Evolutionary conservation across 2,888 invertebrate species (phyloP).

Genomic region (Drosophila conformis): DNA sequence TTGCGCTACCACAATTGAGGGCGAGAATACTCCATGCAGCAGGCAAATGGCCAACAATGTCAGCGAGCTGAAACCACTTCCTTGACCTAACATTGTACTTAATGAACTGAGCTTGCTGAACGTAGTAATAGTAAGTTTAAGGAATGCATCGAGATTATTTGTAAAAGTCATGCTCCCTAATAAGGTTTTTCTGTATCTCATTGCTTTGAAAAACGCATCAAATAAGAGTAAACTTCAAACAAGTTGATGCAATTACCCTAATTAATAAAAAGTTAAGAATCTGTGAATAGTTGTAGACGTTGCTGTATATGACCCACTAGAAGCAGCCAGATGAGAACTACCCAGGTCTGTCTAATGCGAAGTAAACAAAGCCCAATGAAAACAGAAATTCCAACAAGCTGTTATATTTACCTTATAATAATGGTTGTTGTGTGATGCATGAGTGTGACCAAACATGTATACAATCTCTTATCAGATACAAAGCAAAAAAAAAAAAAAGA

Average conservation of each 20-base stretch:
- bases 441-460: too few species aligned
- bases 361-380: too few species aligned
- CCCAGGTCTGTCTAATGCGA: too few species aligned
- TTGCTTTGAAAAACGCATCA: not conserved
- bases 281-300: too few species aligned
- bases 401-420: too few species aligned
- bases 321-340: too few species aligned
- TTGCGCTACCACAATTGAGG: not conserved
- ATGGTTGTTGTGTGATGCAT: too few species aligned
- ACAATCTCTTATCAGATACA: too few species aligned
- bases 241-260: not conserved
- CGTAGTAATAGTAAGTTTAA: not conserved
- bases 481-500: too few species aligned
- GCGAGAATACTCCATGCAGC: not conserved
- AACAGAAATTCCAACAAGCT: too few species aligned
- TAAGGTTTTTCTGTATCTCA: not conserved
- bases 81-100: constrained; percentile 17
- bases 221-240: not conserved
- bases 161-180: constrained; percentile 10
- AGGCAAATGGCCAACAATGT: constrained; percentile 9
- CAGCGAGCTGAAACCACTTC: not conserved
- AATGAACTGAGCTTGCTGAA: constrained; percentile 5
- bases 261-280: too few species aligned
- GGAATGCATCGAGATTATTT: not conserved
- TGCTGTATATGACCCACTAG: too few species aligned